Evolutionary conservation across 2,888 invertebrate species (phyloP), one percentile per base, ranked within the genome.

Genomic region (Leptinotarsa haldemani): DNA sequence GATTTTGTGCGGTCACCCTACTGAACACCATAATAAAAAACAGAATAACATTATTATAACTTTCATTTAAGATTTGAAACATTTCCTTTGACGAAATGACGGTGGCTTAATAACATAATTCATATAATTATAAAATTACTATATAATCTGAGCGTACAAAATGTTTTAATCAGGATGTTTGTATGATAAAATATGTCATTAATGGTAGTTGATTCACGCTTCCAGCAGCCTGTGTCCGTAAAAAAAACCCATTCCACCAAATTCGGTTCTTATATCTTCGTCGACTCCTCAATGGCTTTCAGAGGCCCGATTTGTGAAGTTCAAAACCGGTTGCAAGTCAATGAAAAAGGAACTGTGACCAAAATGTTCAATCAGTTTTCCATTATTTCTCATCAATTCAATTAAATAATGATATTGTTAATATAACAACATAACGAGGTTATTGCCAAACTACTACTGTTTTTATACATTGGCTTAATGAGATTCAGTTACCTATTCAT

Each of bases 261-360:
- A 56, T 56, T 56, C 20, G 22, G 20, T 20, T 20, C 20, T 56
- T 22, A 56, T 22, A 56, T 56, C 56, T 4, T 56, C 56, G 22
- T 12, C 15, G 18, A 56, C 56, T 22, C 4, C 22, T 52, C 52
- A 52, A 56, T 22, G 20, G 15, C 22, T 56, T 56, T 56, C 56
- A 56, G 22, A 56, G 22, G 22, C 56, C 20, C 12, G 20, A 56
- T 56, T 56, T 56, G 56, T 25, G 15, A 13, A 56, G 22, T 56
- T 56, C 15, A 15, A 4, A 56, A 56, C 56, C 56, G 56, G 56
- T 56, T 56, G 20, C 22, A 56, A 56, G 20, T 56, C 16, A 22
- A 56, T 56, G 13, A 56, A 56, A 56, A 56, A 56, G 22, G 56
- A 56, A 56, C n/a, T 20, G 20, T 56, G 53, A 56, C 2, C 22